Evolutionary conservation across 2,888 invertebrate species (phyloP), one percentile per base, ranked within the genome.

Genomic region (Spilarctia lutea): DNA sequence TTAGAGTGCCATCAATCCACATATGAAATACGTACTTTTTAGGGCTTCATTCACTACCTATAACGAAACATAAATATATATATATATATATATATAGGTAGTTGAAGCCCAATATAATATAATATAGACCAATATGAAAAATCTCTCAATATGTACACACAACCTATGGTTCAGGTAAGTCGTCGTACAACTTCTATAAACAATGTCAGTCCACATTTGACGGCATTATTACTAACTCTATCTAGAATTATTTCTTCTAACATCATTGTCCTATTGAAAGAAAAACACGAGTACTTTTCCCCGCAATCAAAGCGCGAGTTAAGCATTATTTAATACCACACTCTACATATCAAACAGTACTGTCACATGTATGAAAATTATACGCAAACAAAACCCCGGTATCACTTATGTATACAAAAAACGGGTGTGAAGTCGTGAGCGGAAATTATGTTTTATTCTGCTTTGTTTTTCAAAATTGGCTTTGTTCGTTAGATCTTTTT

Each of bases 291-390:
- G 7, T 30, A 1, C 1, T 18, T 30, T 63, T 63, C 18, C 18
- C 30, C 18, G 63, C 63, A 30, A 63, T 30, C 63, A 30, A 30
- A 27, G 30, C 30, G 30, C 16, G 18, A 30, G 63, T 18, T 63
- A 63, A 63, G 60, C 63, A 30, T 18, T 63, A 63, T 63, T 63
- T 63, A 63, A 63, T 30, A 63, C 30, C 63, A 30, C 30, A 63
- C 30, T 18, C 30, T 63, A 30, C 27, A 63, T 63, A 63, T 63
- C 27, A 63, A 63, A 30, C 63, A 63, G 2, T 30, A 27, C 30
- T 30, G 63, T 18, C 16, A 63, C 63, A 30, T 63, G 27, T 63
- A 30, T 63, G 7, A 30, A 63, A 30, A 30, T 63, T 13, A 63
- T 63, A 63, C 30, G 7, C 60, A 63, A 63, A 63, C 60, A 63